These are phyloP conservation scores for Trichopria drosophilae DNA, from an alignment of 2,888 invertebrate species.

Conservation along the genomic window DNA sequence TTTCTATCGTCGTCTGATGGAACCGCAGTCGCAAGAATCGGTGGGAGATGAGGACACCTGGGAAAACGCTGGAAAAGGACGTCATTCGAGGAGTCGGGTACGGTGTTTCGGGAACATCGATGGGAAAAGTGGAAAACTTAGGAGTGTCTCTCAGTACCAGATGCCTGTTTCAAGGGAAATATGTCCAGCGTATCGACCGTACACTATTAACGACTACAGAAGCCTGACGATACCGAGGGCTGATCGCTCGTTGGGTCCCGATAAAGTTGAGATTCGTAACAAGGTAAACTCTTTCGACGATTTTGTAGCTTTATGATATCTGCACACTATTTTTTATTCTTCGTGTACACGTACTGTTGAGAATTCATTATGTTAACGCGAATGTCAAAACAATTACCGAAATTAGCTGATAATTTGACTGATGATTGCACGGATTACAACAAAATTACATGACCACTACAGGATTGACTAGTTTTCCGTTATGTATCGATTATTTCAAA, in stretches of 20 bases:
- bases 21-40: constrained; percentile 26
- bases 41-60: background rate
- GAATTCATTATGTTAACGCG: too few relatives aligned
- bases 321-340: constrained; percentile 29
- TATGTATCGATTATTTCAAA: too few relatives aligned
- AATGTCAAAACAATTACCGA: too few relatives aligned
- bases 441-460: too few relatives aligned
- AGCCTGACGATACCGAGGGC: constrained; percentile 39
- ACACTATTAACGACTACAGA: constrained; percentile 44
- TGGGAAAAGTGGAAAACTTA: too few relatives aligned
- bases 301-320: background rate
- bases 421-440: too few relatives aligned
- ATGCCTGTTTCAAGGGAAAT: constrained; percentile 21
- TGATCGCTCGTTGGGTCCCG: constrained; percentile 48
- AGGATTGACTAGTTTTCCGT: too few relatives aligned
- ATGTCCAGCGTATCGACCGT: constrained; percentile 39
- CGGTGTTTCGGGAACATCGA: background rate
- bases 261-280: constrained; percentile 39
- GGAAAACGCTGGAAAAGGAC: constrained; percentile 10
- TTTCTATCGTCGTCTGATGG: constrained; percentile 43
- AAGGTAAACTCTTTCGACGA: constrained; percentile 36
- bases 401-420: too few relatives aligned
- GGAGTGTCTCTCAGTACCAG: constrained; percentile 27
- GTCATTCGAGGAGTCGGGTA: too few relatives aligned
- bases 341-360: too few relatives aligned